Evolutionary conservation across 2,888 invertebrate species (phyloP), one percentile per base, ranked within the genome.

Genomic region (Sphaerophoria rueppellii): DNA sequence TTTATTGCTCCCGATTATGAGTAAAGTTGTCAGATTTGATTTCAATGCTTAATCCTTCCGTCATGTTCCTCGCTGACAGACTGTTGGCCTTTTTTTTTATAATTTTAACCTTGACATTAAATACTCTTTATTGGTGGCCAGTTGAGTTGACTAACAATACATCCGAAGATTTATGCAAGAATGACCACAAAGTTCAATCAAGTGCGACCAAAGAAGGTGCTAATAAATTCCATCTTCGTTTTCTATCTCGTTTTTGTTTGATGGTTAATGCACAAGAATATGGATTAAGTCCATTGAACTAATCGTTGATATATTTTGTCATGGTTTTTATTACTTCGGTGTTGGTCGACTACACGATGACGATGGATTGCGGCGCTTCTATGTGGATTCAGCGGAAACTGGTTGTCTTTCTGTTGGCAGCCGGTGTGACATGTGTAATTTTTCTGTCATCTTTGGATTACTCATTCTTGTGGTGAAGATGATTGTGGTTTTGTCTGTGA

Each of bases 371-470:
- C 24, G 24, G 24, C 24, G 24, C 24, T 24, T 24, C 24, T 24
- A 24, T 24, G 24, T 24, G 24, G 9, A 16, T 57, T 12, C 14
- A 58, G 16, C 11, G 11, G 14, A 58, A 37, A 58, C 58, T 58
- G 58, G 58, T 58, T 58, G 35, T 58, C 16, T 58, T 16, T 58
- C 16, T 58, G 14, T 40, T 5, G 9, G 46, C 32, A 46, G 16
- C 14, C 46, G 43, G n/a, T 43, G 24, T 46, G 9, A 43, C 43
- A 46, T 46, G 61, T 12, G 43, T n/a, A 34, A 46, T n/a, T 16
- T 70, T 70, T 70, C 35, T 72, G 81, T 82, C 70, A 78, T 78
- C 63, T 78, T 82, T 75, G 24, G 24, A 52, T 78, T 78, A 70
- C 82, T 82, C 70, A 78, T 78, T 2, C 40, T 70, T 70, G 58